Conservation (phyloP, 2,797 vertebrate species). For the Artibeus lituratus region DNA sequence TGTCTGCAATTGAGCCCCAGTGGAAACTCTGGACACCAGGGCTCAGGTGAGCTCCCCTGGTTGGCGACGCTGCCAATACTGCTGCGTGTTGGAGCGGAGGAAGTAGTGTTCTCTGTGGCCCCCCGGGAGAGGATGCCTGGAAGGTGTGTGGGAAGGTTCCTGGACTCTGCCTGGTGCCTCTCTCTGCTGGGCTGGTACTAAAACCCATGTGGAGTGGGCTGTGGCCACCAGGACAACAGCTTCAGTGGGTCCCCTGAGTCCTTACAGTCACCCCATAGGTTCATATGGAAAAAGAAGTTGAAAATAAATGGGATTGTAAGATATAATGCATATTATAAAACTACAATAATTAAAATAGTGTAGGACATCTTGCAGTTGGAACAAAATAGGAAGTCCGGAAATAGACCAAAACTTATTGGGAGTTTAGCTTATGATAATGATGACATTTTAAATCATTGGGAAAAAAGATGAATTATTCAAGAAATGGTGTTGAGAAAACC, state of each 20-base stretch:
- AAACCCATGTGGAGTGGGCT: not conserved
- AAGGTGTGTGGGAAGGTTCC: not conserved
- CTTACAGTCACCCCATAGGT: not conserved
- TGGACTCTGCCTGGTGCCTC: not conserved
- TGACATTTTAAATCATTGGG: conserved; percentile 54
- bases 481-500: conserved; percentile 42
- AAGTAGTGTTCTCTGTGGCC: too few relatives aligned
- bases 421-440: conserved; percentile 56
- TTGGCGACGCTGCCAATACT: fast-evolving
- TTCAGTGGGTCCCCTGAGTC: not conserved
- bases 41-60: not conserved
- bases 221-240: not conserved
- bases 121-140: not conserved
- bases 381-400: conserved; percentile 52
- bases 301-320: not conserved
- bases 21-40: not conserved
- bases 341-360: conserved; percentile 9
- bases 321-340: not conserved
- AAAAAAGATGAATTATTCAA: conserved; percentile 57
- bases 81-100: not conserved
- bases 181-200: not conserved
- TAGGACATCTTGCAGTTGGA: conserved; percentile 21
- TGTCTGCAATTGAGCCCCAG: not conserved
- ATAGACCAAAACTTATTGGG: conserved; percentile 49
- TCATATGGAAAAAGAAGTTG: not conserved